Evolutionary conservation across 1,140 invertebrate species (phyloP).

Genomic region (Polypedilum pembai): DNA sequence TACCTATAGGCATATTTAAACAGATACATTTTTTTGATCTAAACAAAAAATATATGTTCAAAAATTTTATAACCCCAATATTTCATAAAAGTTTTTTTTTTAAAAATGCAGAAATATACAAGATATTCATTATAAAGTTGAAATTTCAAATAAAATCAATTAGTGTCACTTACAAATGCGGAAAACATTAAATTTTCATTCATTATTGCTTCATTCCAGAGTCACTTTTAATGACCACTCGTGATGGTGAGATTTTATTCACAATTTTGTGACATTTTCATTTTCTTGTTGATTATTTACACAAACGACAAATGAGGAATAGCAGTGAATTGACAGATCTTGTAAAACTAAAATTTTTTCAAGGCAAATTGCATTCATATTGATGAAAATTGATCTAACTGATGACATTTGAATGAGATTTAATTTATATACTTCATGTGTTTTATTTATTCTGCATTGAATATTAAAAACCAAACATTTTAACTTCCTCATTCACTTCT

Average conservation of each 20-base stretch:
- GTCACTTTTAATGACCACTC: not conserved
- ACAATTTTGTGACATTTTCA: not conserved
- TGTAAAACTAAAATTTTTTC: not conserved
- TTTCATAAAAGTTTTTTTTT: too few species aligned
- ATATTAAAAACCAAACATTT: too few species aligned
- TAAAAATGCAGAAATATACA: too few species aligned
- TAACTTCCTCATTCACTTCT: too few species aligned
- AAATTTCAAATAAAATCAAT: not conserved
- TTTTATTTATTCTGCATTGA: too few species aligned
- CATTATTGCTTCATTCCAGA: not conserved
- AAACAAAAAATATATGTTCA: too few species aligned
- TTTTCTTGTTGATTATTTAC: not conserved
- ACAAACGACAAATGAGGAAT: not conserved
- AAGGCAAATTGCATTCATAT: not conserved
- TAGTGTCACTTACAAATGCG: not conserved
- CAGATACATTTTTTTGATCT: too few species aligned
- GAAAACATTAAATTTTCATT: not conserved
- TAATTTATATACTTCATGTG: not conserved
- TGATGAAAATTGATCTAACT: conserved; percentile 12
- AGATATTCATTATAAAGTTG: too few species aligned
- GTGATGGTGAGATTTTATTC: conserved; percentile 2
- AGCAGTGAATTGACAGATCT: not conserved
- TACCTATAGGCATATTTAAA: too few species aligned
- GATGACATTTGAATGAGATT: not conserved
- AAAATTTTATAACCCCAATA: too few species aligned